Base-by-base conservation (phyloP, 2,888 invertebrate genomes). In the Hydrotaea diabolus region DNA sequence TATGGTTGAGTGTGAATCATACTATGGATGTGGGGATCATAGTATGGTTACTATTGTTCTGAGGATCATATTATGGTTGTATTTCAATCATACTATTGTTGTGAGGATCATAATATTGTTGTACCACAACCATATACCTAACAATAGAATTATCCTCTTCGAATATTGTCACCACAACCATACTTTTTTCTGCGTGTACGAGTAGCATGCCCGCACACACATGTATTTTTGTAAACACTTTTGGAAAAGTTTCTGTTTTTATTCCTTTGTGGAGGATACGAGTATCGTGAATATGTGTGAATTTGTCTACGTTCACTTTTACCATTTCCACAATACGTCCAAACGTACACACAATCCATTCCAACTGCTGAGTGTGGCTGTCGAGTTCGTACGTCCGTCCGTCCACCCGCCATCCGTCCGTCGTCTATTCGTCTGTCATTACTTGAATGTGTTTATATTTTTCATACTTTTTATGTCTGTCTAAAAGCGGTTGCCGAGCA, bases 401-500 rank as follows among this genome's bases (percentile, higher is more conserved):
- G 49, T n/a, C 21, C 21, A 62, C 59, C 46, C n/a, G n/a, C n/a
- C 64, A 55, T 5, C 53, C 23, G 64, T 13, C 21, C 26, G 46
- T 74, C 62, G 59, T 74, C 39, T 62, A 13, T 78, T 43, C 69
- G 39, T 74, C 80, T 43, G 81, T 43, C 78, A n/a, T 76, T 69
- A 69, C 69, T 46, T 62, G 13, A 21, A 17, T 36, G 55, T 69
- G 49, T 69, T 66, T 76, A 74, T 59, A 62, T 74, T 66, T 72
- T 46, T 19, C 55, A 26, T 19, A 53, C 39, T 80, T 75, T 69
- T 26, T 72, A 55, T 80, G 81, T 73, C 66, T 66, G 69, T 80
- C 26, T 81, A 53, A 76, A 77, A 74, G 77, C 75, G 77, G 36
- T 55, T 15, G 57, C 53, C 62, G 53, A 83, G 39, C 73, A 79